Evolutionary conservation across 2,888 invertebrate species (phyloP).

Genomic region (Drosophila prostipennis): DNA sequence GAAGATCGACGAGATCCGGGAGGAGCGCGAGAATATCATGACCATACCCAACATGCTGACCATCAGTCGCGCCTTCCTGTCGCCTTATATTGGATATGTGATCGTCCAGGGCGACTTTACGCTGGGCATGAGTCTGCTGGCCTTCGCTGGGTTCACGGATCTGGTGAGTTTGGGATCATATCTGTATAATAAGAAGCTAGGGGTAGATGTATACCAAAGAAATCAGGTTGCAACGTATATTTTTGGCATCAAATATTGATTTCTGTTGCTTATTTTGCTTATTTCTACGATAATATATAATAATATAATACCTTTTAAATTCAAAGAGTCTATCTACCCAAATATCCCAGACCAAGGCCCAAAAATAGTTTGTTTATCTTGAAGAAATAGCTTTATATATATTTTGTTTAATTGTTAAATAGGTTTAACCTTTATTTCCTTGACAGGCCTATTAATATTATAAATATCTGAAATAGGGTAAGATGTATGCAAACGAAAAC

Average conservation of each 20-base stretch:
- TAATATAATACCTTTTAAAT: background rate
- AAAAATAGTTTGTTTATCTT: background rate
- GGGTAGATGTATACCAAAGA: background rate
- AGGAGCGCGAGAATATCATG: slow-evolving; percentile 92
- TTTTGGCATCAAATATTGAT: background rate
- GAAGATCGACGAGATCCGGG: slow-evolving; percentile 87
- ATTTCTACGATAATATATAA: background rate
- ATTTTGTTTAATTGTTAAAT: no score
- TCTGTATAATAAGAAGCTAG: no score
- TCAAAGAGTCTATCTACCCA: background rate
- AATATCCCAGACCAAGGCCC: background rate
- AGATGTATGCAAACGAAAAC: background rate
- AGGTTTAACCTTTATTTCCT: no score
- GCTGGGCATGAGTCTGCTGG: slow-evolving; percentile 92
- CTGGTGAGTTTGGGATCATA: slow-evolving; percentile 86
- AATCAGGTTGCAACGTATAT: background rate
- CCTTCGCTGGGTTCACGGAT: slow-evolving; percentile 95
- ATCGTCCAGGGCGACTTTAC: slow-evolving; percentile 92
- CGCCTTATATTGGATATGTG: slow-evolving; percentile 95
- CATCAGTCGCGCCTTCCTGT: slow-evolving; percentile 91
- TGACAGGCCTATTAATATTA: no score
- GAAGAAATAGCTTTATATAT: background rate
- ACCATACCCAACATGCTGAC: slow-evolving; percentile 97
- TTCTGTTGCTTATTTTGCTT: background rate
- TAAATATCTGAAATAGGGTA: no score